Conservation (phyloP, 2,888 invertebrate genomes). For the Diabrotica balteata region DNA sequence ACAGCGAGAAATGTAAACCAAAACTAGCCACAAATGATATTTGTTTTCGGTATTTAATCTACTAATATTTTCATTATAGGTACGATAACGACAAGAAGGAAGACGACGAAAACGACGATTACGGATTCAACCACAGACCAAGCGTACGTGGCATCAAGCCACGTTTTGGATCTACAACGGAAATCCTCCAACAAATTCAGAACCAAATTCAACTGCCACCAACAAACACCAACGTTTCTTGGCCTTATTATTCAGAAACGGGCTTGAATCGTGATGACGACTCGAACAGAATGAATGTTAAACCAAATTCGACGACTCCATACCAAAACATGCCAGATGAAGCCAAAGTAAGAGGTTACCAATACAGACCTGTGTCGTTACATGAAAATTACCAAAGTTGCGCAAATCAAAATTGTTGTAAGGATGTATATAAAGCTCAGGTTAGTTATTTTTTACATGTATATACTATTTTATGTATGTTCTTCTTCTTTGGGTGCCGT, state of each 20-base stretch:
- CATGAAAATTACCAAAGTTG: slow-evolving; percentile 61
- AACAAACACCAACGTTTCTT: slow-evolving; percentile 63
- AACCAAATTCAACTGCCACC: slow-evolving; percentile 68
- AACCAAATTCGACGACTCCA: slow-evolving; percentile 46
- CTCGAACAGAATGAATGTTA: slow-evolving; percentile 49
- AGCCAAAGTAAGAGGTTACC: slow-evolving; percentile 45
- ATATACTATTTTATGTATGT: too few species aligned
- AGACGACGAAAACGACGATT: slow-evolving; percentile 86
- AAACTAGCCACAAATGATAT: too few species aligned
- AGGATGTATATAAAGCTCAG: slow-evolving; percentile 43
- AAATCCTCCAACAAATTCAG: slow-evolving; percentile 83
- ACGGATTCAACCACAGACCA: slow-evolving; percentile 88
- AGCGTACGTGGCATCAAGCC: slow-evolving; percentile 89
- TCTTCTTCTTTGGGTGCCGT: too few species aligned
- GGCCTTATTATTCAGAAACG: slow-evolving; percentile 73
- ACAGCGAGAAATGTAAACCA: too few species aligned
- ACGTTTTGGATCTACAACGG: slow-evolving; percentile 81
- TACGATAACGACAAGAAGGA: slow-evolving; percentile 44
- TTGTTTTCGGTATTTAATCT: too few species aligned
- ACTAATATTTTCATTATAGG: slow-evolving; percentile 7
- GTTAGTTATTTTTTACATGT: neutral
- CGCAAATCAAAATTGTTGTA: slow-evolving; percentile 53
- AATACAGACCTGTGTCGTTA: slow-evolving; percentile 48
- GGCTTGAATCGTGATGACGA: slow-evolving; percentile 56
- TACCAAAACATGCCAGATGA: slow-evolving; percentile 48